Evolutionary conservation across 2,113 vertebrate genomes (phyloP), one percentile per base, ranked within the genome.

Genomic region (Orycteropus afer): DNA sequence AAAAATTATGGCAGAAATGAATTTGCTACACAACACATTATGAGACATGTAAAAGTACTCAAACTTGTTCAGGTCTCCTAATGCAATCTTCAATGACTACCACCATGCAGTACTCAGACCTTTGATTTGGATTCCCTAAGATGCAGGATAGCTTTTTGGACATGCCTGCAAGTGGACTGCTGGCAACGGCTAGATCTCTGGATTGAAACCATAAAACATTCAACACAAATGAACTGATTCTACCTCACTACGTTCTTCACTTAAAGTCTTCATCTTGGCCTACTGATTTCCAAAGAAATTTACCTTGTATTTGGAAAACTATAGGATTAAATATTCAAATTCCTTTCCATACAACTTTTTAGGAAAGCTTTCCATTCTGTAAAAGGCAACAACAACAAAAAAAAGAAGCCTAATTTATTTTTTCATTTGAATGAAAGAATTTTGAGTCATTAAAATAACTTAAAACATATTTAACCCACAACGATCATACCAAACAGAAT

Each of bases 401-500:
- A 55, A 82, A 51, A n/a, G n/a, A 88, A 59, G 55, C 51, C 29
- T 86, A 13, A 25, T 7, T 51, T 86, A n/a, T 90, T 67, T 76
- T 86, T 61, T 17, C 67, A 96, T 45, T 71, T 87, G 45, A 87
- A 80, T 79, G 67, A 69, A 87, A 87, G 85, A 87, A 69, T 18
- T 34, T 69, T 53, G 61, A 69, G 57, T 77, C 53, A 80, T 65
- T 94, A 86, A 78, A 95, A 63, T 69, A 91, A 80, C 14, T 23
- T 25, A 80, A 91, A 92, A 81, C 32, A 53, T 5, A 86, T 61
- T 92, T 88, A 92, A 61, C 34, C 49, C 25, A 82, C 22, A 89
- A 91, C 45, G 91, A 86, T n/a, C 49, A 86, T 47, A 84, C 45
- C 83, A 86, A 92, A 71, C 7, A 92, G 67, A 97, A 82, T 0